These are phyloP conservation scores for Ephialtes manifestator DNA, from an alignment of 2,888 invertebrate species.

Conservation along the genomic window DNA sequence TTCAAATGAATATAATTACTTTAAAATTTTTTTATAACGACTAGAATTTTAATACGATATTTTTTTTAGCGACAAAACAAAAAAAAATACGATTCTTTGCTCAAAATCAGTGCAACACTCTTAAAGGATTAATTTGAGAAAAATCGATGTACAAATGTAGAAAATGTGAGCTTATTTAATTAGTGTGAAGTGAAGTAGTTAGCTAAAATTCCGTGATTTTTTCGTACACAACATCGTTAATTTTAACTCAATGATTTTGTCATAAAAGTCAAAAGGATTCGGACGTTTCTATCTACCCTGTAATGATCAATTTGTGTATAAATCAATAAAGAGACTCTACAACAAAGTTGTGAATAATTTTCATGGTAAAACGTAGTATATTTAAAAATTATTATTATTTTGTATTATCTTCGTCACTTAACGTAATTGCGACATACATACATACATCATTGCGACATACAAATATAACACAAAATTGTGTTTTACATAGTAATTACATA, in stretches of 20 bases:
- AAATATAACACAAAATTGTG: slow-evolving; percentile 31
- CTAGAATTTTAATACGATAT: too few species aligned
- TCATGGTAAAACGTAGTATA: not conserved
- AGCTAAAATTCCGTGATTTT: too few species aligned
- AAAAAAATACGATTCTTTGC: too few species aligned
- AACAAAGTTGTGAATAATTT: slow-evolving; percentile 4
- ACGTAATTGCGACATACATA: slow-evolving; percentile 51
- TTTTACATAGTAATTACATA: slow-evolving; percentile 12
- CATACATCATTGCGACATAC: slow-evolving; percentile 57
- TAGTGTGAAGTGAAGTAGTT: too few species aligned
- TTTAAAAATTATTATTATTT: slow-evolving; percentile 9
- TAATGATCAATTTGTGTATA: slow-evolving; percentile 21
- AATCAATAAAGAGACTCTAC: slow-evolving; percentile 19
- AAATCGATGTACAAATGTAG: too few species aligned
- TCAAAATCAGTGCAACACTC: too few species aligned
- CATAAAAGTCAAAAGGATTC: slow-evolving; percentile 7
- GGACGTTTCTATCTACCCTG: slow-evolving; percentile 1
- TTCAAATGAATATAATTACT: too few species aligned
- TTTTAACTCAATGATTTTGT: not conserved
- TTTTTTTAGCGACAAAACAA: too few species aligned
- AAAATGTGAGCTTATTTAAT: too few species aligned
- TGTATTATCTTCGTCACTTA: slow-evolving; percentile 1
- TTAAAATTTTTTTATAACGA: too few species aligned
- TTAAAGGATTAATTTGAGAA: too few species aligned
- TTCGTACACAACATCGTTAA: not conserved